These are phyloP conservation scores for Ophioninae sp. DNA, from an alignment of 2,888 invertebrate genomes.

Conservation along the genomic window DNA sequence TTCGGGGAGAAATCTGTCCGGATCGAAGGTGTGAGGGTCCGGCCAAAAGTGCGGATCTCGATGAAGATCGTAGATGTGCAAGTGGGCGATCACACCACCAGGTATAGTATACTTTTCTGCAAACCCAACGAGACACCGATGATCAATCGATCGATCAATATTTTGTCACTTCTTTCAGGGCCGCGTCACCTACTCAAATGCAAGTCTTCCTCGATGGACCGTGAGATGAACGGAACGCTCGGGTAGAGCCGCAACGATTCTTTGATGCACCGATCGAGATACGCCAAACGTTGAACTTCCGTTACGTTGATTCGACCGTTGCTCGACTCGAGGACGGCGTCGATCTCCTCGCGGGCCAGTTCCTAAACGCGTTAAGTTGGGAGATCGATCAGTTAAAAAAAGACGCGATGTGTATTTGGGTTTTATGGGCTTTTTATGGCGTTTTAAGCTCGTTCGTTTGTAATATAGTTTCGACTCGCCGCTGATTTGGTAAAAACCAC, in stretches of 20 bases:
- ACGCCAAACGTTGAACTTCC: slow-evolving; percentile 85
- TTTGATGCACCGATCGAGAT: slow-evolving; percentile 87
- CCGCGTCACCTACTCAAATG: slow-evolving; percentile 60
- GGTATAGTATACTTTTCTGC: slow-evolving; percentile 83
- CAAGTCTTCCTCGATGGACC: slow-evolving; percentile 83
- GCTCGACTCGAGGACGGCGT: slow-evolving; percentile 81
- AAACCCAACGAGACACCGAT: slow-evolving; percentile 37
- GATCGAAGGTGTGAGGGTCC: slow-evolving; percentile 85
- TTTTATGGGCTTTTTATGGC: too few relatives aligned
- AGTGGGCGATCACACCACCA: slow-evolving; percentile 81
- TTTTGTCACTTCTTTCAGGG: not conserved
- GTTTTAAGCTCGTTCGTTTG: too few relatives aligned
- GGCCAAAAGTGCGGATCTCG: slow-evolving; percentile 85
- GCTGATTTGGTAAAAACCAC: too few relatives aligned
- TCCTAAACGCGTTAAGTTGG: slow-evolving; percentile 47
- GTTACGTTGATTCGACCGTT: slow-evolving; percentile 81
- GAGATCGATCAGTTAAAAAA: not conserved
- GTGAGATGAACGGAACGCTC: slow-evolving; percentile 86
- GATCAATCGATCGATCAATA: not conserved
- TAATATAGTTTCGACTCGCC: too few relatives aligned
- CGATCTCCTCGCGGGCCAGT: slow-evolving; percentile 65
- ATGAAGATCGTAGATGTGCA: slow-evolving; percentile 86
- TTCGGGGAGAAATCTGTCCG: slow-evolving; percentile 86
- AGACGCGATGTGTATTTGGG: not conserved
- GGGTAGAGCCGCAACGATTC: slow-evolving; percentile 86